Base-by-base conservation (phyloP, 2,113 vertebrate genomes). In the Ptilonorhynchus violaceus region DNA sequence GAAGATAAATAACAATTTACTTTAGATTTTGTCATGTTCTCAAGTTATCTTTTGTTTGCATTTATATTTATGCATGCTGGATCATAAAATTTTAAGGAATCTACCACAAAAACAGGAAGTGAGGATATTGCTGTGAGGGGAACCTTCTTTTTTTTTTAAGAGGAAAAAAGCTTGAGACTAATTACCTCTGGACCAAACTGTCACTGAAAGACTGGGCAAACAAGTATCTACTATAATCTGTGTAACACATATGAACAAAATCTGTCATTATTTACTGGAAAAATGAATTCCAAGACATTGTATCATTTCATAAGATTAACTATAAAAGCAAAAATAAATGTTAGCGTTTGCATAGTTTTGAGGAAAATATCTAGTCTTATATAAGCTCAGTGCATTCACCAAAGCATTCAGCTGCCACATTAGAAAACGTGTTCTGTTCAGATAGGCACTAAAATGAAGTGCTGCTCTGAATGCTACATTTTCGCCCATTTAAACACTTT, bases 101-200 rank as follows among this genome's bases (percentile, higher is more conserved):
- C 50, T 68, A 18, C 53, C 84, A 94, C 93, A 92, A 97, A 93
- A 96, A 95, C 63, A 58, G 74, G 67, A 95, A 85, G 60, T 66
- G 84, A 88, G 64, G 49, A 72, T 96, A 64, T 62, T 95, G 62
- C 49, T 41, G 82, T 76, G 75, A 27, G 68, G 13, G 3, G 10
- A 91, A 60, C 1, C 4, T 42, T 50, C 1, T 24, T 4, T 46
- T n/a, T 50, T 70, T 73, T 81, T 79, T 23, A 24, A 52, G 25
- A 37, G 9, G 17, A 33, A 33, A 5, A 37, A 67, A 41, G 46
- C 33, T 39, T 31, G 31, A 31, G 3, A n/a, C 1, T 41, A 56
- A 58, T 68, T 88, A 28, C 8, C 17, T 86, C 39, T 84, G 44
- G 37, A 73, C 19, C 5, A 72, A 78, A 21, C 47, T 73, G 15